Evolutionary conservation across 1,140 invertebrate species (phyloP).

Genomic region (Eurytemora carolleeae): DNA sequence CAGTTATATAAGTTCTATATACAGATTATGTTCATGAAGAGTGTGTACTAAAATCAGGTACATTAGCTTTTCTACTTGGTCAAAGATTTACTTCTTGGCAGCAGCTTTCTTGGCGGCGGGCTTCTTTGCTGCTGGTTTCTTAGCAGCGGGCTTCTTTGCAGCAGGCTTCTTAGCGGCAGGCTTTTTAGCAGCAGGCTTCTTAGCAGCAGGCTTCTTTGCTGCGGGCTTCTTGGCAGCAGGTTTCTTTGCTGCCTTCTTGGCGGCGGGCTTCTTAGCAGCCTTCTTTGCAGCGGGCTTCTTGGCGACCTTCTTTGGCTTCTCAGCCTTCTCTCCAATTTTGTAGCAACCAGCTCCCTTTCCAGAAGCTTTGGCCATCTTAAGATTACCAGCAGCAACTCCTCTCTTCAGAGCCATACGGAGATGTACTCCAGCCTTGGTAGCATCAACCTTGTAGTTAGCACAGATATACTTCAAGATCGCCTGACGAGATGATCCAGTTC

Average conservation of each 20-base stretch:
- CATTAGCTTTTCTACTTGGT: too few species aligned
- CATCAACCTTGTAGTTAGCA: constrained; percentile 21
- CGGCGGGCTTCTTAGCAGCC: constrained; percentile 19
- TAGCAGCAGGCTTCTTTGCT: constrained; percentile 16
- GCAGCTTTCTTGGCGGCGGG: constrained; percentile 19
- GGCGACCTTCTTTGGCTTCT: constrained; percentile 14
- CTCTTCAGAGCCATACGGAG: constrained; percentile 22
- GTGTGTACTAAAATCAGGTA: too few species aligned
- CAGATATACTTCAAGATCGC: constrained; percentile 23
- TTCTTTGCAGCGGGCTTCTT: constrained; percentile 14
- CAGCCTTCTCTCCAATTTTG: constrained; percentile 17
- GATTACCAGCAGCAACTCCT: constrained; percentile 17
- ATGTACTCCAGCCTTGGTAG: too few species aligned
- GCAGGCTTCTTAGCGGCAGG: constrained; percentile 15
- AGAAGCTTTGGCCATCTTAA: constrained; percentile 22
- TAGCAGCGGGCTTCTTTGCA: constrained; percentile 11
- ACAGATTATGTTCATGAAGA: too few species aligned
- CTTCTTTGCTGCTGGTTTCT: constrained; percentile 16
- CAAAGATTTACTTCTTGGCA: constrained; percentile 7
- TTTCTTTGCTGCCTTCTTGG: constrained; percentile 18
- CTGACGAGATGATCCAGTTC: constrained; percentile 22
- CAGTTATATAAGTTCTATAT: too few species aligned
- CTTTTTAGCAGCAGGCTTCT: too few species aligned
- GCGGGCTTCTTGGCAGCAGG: constrained; percentile 3
- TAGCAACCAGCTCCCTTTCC: constrained; percentile 22